phyloP scores from a whole-genome alignment of 2,113 vertebrate genomes.

The Malurus melanocephalus region DNA sequence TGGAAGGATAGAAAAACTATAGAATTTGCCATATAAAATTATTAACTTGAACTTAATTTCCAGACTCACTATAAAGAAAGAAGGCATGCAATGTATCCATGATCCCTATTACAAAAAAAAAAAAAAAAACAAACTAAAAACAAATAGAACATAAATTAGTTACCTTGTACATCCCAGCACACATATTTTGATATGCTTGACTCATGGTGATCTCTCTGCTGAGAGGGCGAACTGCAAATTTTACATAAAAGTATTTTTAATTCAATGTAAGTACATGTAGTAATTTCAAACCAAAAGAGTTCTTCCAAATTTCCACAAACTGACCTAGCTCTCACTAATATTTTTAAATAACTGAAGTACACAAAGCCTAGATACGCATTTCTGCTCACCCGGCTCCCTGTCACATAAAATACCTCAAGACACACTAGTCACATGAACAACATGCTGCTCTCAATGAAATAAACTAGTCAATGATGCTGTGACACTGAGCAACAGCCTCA shows the following conservation, averaged over 20 bases:
- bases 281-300: not conserved
- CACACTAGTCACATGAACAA: not conserved
- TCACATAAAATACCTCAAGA: not conserved
- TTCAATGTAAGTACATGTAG: not conserved
- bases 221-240: constrained; percentile 87
- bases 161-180: constrained; percentile 99
- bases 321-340: not conserved
- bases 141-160: not conserved
- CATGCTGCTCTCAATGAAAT: not conserved
- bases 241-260: not conserved
- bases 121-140: not conserved
- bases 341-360: not conserved
- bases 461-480: not conserved
- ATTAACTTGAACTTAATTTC: not conserved
- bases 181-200: constrained; percentile 98
- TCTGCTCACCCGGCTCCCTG: not conserved
- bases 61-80: not conserved
- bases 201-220: constrained; percentile 97
- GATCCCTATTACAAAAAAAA: not conserved
- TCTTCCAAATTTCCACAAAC: not conserved
- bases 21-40: not conserved
- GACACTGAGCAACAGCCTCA: not conserved
- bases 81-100: not conserved
- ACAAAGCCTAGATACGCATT: not conserved
- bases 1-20: not conserved